These are phyloP conservation scores for Brachylomia viminalis DNA, from an alignment of 2,888 invertebrate species.

Conservation along the genomic window DNA sequence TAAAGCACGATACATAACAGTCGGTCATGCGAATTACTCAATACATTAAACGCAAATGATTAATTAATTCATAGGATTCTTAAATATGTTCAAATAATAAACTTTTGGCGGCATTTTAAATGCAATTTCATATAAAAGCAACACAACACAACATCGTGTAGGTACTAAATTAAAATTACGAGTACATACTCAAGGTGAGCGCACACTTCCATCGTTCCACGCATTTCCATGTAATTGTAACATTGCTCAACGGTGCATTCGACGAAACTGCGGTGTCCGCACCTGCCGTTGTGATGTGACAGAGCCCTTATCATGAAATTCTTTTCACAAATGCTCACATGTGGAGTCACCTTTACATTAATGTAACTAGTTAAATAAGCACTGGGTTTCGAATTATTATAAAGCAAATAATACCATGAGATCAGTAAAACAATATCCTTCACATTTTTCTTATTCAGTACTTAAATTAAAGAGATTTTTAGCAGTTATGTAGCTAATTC, in stretches of 20 bases:
- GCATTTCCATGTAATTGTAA: background rate
- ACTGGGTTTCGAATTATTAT: constrained; percentile 53
- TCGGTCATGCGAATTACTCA: constrained; percentile 32
- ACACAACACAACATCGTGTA: constrained; percentile 36
- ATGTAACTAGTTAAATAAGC: constrained; percentile 39
- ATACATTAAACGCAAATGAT: constrained; percentile 26
- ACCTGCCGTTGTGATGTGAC: background rate
- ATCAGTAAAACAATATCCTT: constrained; percentile 55
- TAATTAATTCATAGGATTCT: constrained; percentile 30
- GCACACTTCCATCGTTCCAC: constrained; percentile 16
- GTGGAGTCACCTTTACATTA: constrained; percentile 3
- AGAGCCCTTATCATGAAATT: background rate
- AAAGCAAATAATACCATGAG: constrained; percentile 55
- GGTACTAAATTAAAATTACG: constrained; percentile 13
- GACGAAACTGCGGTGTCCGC: background rate
- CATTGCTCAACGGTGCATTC: background rate
- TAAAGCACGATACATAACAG: constrained; percentile 25
- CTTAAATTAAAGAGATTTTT: constrained; percentile 38
- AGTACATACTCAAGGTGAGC: constrained; percentile 12
- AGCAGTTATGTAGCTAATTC: background rate
- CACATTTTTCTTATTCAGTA: constrained; percentile 48
- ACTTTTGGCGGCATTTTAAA: constrained; percentile 47
- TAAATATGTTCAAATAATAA: constrained; percentile 34
- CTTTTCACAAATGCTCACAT: constrained; percentile 18
- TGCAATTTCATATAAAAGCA: constrained; percentile 48